A percentile compares a stretch with the other conserved stretches of the same genome.
phyloP scores from a whole-genome alignment of 2,888 invertebrate species.

The Idaea straminata region DNA sequence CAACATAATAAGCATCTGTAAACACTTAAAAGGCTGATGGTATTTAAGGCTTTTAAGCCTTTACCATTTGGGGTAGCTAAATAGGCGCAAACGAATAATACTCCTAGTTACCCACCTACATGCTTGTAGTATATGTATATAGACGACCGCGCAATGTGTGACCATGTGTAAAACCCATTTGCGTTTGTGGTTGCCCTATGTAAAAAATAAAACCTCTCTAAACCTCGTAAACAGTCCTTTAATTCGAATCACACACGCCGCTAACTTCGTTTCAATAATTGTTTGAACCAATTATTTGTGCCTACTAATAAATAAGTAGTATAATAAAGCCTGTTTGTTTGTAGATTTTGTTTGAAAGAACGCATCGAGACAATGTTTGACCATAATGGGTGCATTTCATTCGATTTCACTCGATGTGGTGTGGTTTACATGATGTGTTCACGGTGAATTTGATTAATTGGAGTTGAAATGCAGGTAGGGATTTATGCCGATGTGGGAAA shows the following conservation, averaged over 20 bases:
- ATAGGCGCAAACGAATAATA: background rate
- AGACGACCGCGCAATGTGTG: conserved; percentile 47
- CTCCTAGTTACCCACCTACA: background rate
- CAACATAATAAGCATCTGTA: background rate
- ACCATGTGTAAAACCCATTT: conserved; percentile 69
- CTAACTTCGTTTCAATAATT: conserved; percentile 69
- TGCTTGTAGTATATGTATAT: conserved; percentile 9
- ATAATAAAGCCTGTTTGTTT: conserved; percentile 54
- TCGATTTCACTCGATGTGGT: conserved; percentile 48
- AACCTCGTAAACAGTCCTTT: conserved; percentile 70
- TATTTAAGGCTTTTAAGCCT: background rate
- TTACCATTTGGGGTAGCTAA: conserved; percentile 4
- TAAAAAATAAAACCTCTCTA: conserved; percentile 51
- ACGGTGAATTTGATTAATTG: conserved; percentile 47
- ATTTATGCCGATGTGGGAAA: conserved; percentile 7
- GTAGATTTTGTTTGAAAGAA: conserved; percentile 39
- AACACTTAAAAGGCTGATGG: conserved; percentile 6
- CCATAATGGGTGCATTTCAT: conserved; percentile 58
- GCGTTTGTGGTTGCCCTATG: conserved; percentile 55
- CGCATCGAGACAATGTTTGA: conserved; percentile 62
- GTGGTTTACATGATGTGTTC: conserved; percentile 40
- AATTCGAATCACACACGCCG: conserved; percentile 74
- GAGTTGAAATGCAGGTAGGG: conserved; percentile 31
- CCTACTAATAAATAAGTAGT: conserved; percentile 56
- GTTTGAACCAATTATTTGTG: conserved; percentile 47